These are phyloP conservation scores for Crematogaster levior DNA, from an alignment of 2,888 invertebrate genomes.

Conservation along the genomic window DNA sequence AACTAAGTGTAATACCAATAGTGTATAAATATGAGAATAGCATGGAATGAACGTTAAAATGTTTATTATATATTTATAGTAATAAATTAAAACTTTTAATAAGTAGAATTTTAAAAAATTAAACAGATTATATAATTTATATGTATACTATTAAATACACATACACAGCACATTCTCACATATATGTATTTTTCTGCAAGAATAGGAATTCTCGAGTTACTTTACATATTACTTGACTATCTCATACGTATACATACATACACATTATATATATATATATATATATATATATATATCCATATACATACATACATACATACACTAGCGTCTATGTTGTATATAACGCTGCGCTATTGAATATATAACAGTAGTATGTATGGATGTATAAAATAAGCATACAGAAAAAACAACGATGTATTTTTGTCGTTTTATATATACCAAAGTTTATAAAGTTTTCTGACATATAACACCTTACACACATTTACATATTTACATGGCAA, in stretches of 20 bases:
- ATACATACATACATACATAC: not conserved
- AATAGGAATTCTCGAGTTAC: too few relatives aligned
- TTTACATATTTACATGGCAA: conserved; percentile 16
- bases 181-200: not conserved
- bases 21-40: conserved; percentile 8
- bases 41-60: conserved; percentile 18
- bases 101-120: not conserved
- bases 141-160: conserved; percentile 33
- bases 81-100: conserved; percentile 24
- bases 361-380: not conserved
- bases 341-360: not conserved
- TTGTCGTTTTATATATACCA: conserved; percentile 15
- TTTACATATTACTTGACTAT: too few relatives aligned
- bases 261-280: not conserved
- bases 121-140: not conserved
- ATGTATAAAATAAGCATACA: not conserved
- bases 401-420: not conserved
- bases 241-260: conserved; percentile 8
- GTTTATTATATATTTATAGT: conserved; percentile 5
- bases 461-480: not conserved
- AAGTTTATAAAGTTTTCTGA: conserved; percentile 1
- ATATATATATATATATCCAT: too few relatives aligned
- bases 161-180: conserved; percentile 15
- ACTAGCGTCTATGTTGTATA: not conserved
- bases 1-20: not conserved